Evolutionary conservation across 2,113 vertebrate species (phyloP), one percentile per base, ranked within the genome.

Genomic region (Malurus cyaneus): DNA sequence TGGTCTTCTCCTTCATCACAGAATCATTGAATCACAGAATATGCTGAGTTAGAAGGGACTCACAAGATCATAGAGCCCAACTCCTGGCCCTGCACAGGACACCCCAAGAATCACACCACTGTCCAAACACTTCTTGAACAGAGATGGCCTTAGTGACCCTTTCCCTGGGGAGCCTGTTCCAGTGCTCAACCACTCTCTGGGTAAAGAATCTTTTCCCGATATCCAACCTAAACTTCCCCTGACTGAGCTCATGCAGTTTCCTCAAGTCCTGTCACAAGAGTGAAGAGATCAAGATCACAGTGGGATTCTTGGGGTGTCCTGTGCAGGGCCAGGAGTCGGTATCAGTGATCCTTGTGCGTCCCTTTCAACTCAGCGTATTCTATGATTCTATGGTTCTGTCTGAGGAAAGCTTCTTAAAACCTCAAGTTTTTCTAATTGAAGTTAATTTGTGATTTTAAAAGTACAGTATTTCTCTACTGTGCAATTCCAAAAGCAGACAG

Each of bases 1-100:
- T 44, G 47, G 16, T 78, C 31, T 13, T 78, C 44, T 91, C 21
- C 31, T n/a, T 86, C 66, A 42, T 52, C 73, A 26, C 1, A 25
- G 11, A 42, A 50, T 66, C 12, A 25, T 11, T 59, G 36, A 59
- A 50, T 66, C 12, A 25, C 9, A 52, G 36, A 59, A 36, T 50
- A 21, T 0, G 0, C 20, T 36, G 32, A 10, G 7, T 60, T 67
- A 39, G n/a, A 67, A 31, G 32, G 32, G 10, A n/a, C 13, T 20
- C 39, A 53, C 24, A 46, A 19, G 16, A 46, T 52, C 25, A 64
- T 15, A 0, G 2, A 73, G 44, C 59, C n/a, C 67, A 73, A 2
- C 32, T 66, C 15, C 24, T 59, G 52, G 44, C 12, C 23, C 20
- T 53, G 53, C 32, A 28, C 28, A 60, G 46, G 32, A n/a, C 16